Evolutionary conservation across 2,888 invertebrate species (phyloP).

Genomic region (Oscheius sp.): DNA sequence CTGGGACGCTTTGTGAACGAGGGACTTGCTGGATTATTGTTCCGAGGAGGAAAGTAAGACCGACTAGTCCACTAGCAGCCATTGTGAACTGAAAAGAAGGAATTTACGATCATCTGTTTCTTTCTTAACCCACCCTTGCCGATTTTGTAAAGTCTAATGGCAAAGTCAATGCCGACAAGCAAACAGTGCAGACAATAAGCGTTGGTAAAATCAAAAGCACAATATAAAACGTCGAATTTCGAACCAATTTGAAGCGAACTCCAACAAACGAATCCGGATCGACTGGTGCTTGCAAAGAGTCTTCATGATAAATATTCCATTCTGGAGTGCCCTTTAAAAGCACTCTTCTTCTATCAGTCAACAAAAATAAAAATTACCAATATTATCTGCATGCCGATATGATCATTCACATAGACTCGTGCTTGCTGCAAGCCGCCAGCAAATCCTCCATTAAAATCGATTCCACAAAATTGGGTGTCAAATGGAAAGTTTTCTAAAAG

Average conservation of each 20-base stretch:
- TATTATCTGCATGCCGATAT: background rate
- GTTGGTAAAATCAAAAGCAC: no score
- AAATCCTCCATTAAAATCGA: background rate
- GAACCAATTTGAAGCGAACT: no score
- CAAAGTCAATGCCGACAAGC: no score
- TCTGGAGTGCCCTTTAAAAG: constrained; percentile 2
- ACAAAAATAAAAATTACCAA: background rate
- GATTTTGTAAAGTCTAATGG: no score
- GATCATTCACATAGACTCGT: background rate
- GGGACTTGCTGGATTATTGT: background rate
- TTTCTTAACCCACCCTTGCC: no score
- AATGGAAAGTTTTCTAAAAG: constrained; percentile 10
- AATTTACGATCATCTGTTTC: no score
- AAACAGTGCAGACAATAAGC: no score
- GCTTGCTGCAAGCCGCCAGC: no score
- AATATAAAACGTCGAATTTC: no score
- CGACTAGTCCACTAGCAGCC: background rate
- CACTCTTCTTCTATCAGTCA: background rate
- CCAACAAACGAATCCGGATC: background rate
- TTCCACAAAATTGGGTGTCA: background rate
- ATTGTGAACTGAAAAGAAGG: no score
- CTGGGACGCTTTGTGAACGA: no score
- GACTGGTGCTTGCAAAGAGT: background rate
- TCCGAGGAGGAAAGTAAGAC: background rate
- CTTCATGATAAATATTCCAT: background rate